These are phyloP conservation scores for Trachelus tabidus DNA, from an alignment of 2,888 invertebrate species.

Conservation along the genomic window DNA sequence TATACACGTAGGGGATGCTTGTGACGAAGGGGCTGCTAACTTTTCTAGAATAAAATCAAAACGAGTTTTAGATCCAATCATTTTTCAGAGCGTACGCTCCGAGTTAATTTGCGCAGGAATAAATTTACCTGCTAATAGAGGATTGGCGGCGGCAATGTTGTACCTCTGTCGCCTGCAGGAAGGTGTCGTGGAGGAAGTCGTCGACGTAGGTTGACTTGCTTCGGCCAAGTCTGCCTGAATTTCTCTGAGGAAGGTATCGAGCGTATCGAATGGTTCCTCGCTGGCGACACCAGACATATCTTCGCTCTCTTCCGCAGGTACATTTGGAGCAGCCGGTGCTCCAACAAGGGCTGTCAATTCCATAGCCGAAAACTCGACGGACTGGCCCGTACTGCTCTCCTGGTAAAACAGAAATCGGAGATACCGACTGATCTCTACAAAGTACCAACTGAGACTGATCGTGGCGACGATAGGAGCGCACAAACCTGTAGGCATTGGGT, in stretches of 20 bases:
- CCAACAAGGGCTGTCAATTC: constrained; percentile 60
- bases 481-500: constrained; percentile 87
- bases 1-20: constrained; percentile 60
- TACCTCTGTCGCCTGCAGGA: constrained; percentile 73
- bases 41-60: constrained; percentile 59
- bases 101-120: too few species aligned
- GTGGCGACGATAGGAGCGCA: constrained; percentile 21
- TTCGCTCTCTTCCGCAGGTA: constrained; percentile 57
- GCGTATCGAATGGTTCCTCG: constrained; percentile 85
- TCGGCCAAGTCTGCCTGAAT: constrained; percentile 70
- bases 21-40: constrained; percentile 65
- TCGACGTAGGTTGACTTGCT: constrained; percentile 67
- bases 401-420: constrained; percentile 30
- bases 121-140: constrained; percentile 82
- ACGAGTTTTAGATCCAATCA: too few species aligned
- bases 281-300: constrained; percentile 65
- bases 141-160: constrained; percentile 88
- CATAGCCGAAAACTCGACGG: constrained; percentile 62
- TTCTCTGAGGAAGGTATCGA: constrained; percentile 85
- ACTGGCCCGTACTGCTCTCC: constrained; percentile 60
- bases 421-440: neutral
- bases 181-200: constrained; percentile 67
- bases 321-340: constrained; percentile 49
- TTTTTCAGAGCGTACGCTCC: too few species aligned
- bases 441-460: neutral